Conservation (phyloP, 92 coral and sea anemone genomes). For the Metridium senile region DNA sequence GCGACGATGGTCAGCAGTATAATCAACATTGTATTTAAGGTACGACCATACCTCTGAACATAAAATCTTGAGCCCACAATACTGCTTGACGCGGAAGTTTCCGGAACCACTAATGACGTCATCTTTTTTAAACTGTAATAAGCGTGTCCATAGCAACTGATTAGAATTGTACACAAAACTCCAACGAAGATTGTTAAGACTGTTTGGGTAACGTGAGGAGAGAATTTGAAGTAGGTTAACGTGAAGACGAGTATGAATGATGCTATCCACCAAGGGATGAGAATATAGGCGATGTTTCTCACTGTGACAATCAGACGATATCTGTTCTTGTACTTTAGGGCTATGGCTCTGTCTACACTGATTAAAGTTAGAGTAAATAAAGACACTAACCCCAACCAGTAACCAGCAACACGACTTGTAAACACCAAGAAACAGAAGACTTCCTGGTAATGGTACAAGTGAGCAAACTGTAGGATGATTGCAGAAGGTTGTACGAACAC, state of each 20-base stretch:
- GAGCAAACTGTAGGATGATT: not conserved
- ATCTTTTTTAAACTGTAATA: not conserved
- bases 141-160: not conserved
- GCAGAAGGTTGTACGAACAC: conserved; percentile 10
- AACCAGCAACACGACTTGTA: not conserved
- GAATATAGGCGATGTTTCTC: not conserved
- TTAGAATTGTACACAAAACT: not conserved
- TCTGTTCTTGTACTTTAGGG: conserved; percentile 3
- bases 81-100: not conserved
- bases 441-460: not conserved
- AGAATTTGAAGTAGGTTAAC: not conserved
- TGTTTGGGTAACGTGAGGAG: not conserved
- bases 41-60: conserved; percentile 1
- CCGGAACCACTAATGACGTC: not conserved
- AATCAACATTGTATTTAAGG: conserved; percentile 18
- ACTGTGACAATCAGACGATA: conserved; percentile 3
- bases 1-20: conserved; percentile 3
- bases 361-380: not conserved
- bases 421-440: not conserved
- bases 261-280: conserved; percentile 12
- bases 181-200: not conserved
- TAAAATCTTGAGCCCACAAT: not conserved
- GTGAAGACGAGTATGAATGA: not conserved
- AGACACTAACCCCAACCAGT: conserved; percentile 19
- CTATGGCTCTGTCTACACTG: conserved; percentile 15